A percentile compares a stretch with the other conserved stretches of the same genome.
Evolutionary conservation across 2,888 invertebrate genomes (phyloP).

Genomic region (Pristionchus maxplancki): DNA sequence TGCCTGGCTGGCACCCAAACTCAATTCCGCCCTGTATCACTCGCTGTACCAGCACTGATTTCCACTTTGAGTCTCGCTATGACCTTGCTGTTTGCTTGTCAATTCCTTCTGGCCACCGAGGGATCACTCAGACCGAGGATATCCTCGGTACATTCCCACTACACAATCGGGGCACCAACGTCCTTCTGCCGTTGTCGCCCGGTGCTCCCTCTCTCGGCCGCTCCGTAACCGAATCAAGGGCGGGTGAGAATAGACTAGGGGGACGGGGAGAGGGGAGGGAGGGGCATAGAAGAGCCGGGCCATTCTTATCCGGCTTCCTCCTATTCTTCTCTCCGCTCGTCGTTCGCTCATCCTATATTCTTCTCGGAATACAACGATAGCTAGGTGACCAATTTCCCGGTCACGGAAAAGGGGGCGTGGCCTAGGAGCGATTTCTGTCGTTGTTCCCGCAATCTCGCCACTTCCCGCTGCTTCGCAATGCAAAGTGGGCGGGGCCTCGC

Average conservation of each 20-base stretch:
- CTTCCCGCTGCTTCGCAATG: background rate
- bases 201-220: background rate
- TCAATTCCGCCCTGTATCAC: background rate
- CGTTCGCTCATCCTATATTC: background rate
- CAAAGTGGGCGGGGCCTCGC: background rate
- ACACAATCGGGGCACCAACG: background rate
- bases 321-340: background rate
- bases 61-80: background rate
- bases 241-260: background rate
- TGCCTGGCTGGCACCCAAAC: background rate
- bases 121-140: background rate
- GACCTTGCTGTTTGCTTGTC: background rate
- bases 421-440: background rate
- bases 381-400: background rate
- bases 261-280: background rate
- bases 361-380: background rate
- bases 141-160: background rate
- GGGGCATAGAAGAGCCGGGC: background rate
- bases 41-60: background rate
- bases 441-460: background rate
- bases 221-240: conserved; percentile 4
- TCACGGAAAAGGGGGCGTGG: background rate
- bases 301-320: background rate
- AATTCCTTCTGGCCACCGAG: background rate
- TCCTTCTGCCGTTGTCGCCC: background rate